Evolutionary conservation across 2,113 vertebrate genomes (phyloP).

Genomic region (Crotalus helleri): DNA sequence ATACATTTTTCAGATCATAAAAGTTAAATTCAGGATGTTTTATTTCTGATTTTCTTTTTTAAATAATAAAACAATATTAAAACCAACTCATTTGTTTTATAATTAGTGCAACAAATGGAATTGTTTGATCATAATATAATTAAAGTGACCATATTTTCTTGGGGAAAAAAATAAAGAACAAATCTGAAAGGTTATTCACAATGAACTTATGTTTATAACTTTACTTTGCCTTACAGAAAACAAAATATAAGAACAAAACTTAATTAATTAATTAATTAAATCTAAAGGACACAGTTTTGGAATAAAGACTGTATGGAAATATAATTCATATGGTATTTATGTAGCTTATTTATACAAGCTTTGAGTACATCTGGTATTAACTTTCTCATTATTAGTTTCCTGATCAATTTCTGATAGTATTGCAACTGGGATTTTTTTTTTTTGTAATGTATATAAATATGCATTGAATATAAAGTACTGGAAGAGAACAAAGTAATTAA

Average conservation of each 20-base stretch:
- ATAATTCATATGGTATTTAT: neutral
- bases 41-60: conserved; percentile 7
- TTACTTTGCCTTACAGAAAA: neutral
- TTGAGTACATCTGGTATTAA: neutral
- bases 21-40: conserved; percentile 21
- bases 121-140: neutral
- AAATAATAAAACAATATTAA: neutral
- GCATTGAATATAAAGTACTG: neutral
- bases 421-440: neutral
- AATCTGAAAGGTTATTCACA: neutral
- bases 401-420: conserved; percentile 8
- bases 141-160: neutral
- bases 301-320: neutral
- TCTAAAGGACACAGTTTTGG: neutral
- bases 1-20: conserved; percentile 16
- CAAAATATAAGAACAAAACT: neutral
- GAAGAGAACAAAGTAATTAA: neutral
- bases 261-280: neutral
- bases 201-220: neutral
- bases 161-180: neutral
- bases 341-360: conserved; percentile 6
- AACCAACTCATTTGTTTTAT: conserved; percentile 31
- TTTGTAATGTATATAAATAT: neutral
- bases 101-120: neutral
- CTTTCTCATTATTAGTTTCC: neutral